These are phyloP conservation scores for Promerops cafer DNA, from an alignment of 2,113 vertebrate genomes.

Conservation along the genomic window DNA sequence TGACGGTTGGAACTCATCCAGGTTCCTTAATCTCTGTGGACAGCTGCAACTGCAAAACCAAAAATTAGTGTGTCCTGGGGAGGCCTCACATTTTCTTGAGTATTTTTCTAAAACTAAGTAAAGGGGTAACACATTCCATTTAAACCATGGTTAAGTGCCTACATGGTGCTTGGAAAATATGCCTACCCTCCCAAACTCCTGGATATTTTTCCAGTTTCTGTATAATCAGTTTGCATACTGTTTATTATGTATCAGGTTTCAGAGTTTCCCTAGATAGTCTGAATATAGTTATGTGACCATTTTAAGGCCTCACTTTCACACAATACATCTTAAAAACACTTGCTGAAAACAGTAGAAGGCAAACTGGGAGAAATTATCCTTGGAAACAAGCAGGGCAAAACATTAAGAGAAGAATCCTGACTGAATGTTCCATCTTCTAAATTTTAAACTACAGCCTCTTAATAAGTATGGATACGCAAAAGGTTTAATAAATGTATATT, in stretches of 20 bases:
- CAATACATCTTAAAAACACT: background rate
- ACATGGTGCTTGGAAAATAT: background rate
- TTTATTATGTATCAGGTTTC: constrained; percentile 23
- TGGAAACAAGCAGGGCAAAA: background rate
- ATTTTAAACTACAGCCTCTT: background rate
- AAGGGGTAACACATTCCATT: background rate
- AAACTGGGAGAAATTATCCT: background rate
- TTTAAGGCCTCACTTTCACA: background rate
- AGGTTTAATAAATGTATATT: background rate
- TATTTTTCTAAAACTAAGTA: constrained; percentile 36
- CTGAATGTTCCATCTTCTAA: background rate
- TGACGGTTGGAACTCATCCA: background rate
- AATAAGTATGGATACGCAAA: background rate
- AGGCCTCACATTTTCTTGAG: constrained; percentile 13
- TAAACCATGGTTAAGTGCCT: constrained; percentile 11
- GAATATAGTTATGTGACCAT: background rate
- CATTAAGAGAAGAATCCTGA: background rate
- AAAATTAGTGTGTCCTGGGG: constrained; percentile 46
- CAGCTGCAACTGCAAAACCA: constrained; percentile 46
- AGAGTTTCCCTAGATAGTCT: background rate
- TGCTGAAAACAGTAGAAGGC: background rate
- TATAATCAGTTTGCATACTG: constrained; percentile 6
- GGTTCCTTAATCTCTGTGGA: constrained; percentile 30
- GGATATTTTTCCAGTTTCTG: background rate
- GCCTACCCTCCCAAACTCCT: background rate